These are phyloP conservation scores for Oedothorax gibbosus DNA, from an alignment of 1,140 invertebrate genomes.

Conservation along the genomic window DNA sequence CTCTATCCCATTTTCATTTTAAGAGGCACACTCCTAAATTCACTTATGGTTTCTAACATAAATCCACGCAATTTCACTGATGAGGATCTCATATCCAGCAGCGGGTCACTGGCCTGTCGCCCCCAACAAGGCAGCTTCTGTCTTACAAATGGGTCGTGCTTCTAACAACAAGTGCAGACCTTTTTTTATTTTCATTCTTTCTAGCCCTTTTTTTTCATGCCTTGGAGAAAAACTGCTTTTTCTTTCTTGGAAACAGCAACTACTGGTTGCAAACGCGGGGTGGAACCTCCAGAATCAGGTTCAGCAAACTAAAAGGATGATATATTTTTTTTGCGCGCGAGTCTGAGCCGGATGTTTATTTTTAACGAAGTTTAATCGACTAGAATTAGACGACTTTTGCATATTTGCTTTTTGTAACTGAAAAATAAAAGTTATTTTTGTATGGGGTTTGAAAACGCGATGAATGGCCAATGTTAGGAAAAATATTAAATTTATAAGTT, in stretches of 20 bases:
- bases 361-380: not conserved
- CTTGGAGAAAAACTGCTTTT: conserved; percentile 31
- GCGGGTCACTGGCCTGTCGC: conserved; percentile 13
- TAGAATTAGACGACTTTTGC: too few relatives aligned
- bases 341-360: conserved; percentile 48
- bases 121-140: conserved; percentile 54
- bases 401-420: too few relatives aligned
- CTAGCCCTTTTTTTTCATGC: not conserved
- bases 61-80: not conserved
- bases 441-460: too few relatives aligned
- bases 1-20: too few relatives aligned
- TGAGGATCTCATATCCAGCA: conserved; percentile 1
- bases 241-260: not conserved
- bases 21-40: too few relatives aligned
- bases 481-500: too few relatives aligned
- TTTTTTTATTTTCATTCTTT: conserved; percentile 12
- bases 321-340: not conserved
- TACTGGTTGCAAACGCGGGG: conserved; percentile 5
- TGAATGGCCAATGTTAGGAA: too few relatives aligned
- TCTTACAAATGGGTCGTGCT: conserved; percentile 43
- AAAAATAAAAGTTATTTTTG: too few relatives aligned
- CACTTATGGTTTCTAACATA: too few relatives aligned
- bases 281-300: conserved; percentile 1
- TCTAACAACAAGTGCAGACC: not conserved
- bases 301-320: too few relatives aligned